A percentile compares a stretch with the other conserved stretches of the same genome.
Evolutionary conservation across 2,113 vertebrate genomes (phyloP).

Genomic region (Osmerus eperlanus): DNA sequence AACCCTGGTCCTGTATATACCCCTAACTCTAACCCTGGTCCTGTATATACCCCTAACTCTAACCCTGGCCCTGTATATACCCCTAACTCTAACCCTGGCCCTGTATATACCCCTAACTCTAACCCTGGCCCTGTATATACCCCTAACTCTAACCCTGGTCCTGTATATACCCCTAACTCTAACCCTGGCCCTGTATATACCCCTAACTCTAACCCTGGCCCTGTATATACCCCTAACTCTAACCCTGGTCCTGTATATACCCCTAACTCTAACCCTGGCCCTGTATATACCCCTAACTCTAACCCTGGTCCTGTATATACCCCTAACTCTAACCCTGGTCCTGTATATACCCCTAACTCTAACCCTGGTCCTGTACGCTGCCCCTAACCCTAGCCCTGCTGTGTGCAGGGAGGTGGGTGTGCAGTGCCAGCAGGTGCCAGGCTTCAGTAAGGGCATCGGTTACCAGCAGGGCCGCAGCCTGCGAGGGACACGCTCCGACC

Average conservation of each 20-base stretch:
- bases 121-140: too few species aligned
- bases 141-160: too few species aligned
- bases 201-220: slow-evolving; percentile 33
- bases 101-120: too few species aligned
- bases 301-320: background rate
- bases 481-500: slow-evolving; percentile 72
- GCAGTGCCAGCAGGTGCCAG: slow-evolving; percentile 66
- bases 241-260: too few species aligned
- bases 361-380: background rate
- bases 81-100: too few species aligned
- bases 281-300: background rate
- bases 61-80: too few species aligned
- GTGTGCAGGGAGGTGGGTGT: slow-evolving; percentile 57
- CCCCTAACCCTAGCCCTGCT: background rate
- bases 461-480: slow-evolving; percentile 59
- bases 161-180: too few species aligned
- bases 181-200: too few species aligned
- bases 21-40: too few species aligned
- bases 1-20: too few species aligned
- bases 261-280: too few species aligned
- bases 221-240: slow-evolving; percentile 52
- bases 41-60: too few species aligned
- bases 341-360: background rate
- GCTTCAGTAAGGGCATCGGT: slow-evolving; percentile 72
- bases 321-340: background rate